These are phyloP conservation scores for Clarias pachynema DNA, from an alignment of 2,797 vertebrate genomes.

Conservation along the genomic window DNA sequence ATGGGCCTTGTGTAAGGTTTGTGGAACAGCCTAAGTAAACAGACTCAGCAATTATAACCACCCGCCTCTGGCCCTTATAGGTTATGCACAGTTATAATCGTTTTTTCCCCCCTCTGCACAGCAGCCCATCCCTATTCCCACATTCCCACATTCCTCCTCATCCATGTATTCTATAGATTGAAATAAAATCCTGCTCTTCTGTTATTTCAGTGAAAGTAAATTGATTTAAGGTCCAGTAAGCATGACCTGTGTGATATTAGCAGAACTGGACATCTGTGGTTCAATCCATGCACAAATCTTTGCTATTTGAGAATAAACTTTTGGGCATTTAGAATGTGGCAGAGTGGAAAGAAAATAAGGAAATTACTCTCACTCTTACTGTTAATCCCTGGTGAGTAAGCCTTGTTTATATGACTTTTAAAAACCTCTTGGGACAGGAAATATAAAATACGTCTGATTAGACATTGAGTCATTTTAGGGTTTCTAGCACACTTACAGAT, in stretches of 20 bases:
- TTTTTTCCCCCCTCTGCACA: background rate
- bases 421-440: conserved; percentile 16
- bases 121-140: background rate
- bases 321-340: conserved; percentile 2
- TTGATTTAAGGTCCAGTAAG: conserved; percentile 4
- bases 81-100: background rate
- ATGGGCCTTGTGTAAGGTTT: background rate
- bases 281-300: background rate
- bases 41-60: conserved; percentile 21
- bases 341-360: conserved; percentile 6
- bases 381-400: conserved; percentile 1
- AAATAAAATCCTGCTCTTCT: conserved; percentile 1
- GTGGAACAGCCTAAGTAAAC: conserved; percentile 24
- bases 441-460: conserved; percentile 24
- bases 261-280: background rate
- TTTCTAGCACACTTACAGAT: conserved; percentile 19
- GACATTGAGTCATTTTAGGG: conserved; percentile 22
- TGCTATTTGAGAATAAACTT: background rate
- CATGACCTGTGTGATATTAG: conserved; percentile 2
- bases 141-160: conserved; percentile 10
- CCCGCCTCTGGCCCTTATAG: background rate
- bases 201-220: background rate
- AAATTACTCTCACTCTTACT: conserved; percentile 4
- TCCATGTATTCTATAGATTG: background rate
- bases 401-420: conserved; percentile 11